A percentile compares a stretch with the other conserved stretches of the same genome.
phyloP scores from a whole-genome alignment of 2,113 vertebrate species.

The Tympanuchus pallidicinctus region DNA sequence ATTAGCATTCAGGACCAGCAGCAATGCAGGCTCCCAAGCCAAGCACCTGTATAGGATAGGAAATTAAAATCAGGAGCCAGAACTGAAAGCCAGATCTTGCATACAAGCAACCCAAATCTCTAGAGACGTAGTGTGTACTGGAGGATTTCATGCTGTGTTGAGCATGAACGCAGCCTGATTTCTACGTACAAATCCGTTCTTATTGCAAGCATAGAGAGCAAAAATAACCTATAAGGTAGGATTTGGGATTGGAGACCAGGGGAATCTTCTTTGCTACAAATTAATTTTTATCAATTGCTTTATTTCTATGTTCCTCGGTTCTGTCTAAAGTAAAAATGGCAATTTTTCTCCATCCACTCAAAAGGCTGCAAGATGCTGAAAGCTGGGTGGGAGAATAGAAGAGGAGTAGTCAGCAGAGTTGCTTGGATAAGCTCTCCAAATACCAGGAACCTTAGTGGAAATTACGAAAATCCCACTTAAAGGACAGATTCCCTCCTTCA shows the following conservation, averaged over 20 bases:
- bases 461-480: neutral
- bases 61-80: slow-evolving; percentile 62
- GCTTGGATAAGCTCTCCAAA: neutral
- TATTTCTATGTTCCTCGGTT: neutral
- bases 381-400: neutral
- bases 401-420: neutral
- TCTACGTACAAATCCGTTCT: neutral
- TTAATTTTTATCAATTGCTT: neutral
- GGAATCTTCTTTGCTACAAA: neutral
- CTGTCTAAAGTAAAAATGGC: neutral
- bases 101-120: neutral
- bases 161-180: slow-evolving; percentile 7
- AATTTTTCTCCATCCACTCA: neutral
- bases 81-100: slow-evolving; percentile 39
- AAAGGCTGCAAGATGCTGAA: neutral
- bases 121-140: neutral
- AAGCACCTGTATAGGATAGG: slow-evolving; percentile 19
- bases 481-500: neutral
- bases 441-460: neutral
- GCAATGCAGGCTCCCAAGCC: neutral
- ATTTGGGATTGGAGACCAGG: neutral
- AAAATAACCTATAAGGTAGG: neutral
- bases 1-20: slow-evolving; percentile 59
- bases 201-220: neutral
- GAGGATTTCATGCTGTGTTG: slow-evolving; percentile 29